Evolutionary conservation across 2,888 invertebrate species (phyloP).

Genomic region (Prosopocoilus inquinatus): DNA sequence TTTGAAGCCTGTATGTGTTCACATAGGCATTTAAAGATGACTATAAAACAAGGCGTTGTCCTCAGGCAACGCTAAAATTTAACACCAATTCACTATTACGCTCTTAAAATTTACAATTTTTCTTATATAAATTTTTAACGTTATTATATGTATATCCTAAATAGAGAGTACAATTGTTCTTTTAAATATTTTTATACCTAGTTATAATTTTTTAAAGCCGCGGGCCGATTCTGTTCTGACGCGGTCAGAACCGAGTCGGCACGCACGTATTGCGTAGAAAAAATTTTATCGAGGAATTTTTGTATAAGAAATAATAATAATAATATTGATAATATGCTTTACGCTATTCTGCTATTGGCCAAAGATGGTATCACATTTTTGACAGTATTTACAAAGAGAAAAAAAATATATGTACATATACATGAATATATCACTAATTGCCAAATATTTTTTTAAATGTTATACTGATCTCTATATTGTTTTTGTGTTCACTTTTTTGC

Average conservation of each 20-base stretch:
- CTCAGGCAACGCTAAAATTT: neutral
- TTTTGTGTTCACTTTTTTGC: neutral
- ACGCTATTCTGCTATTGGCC: constrained; percentile 19
- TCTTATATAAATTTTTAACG: constrained; percentile 16
- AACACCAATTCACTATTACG: constrained; percentile 20
- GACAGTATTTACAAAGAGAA: constrained; percentile 18
- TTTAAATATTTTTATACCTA: constrained; percentile 34
- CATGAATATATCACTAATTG: neutral
- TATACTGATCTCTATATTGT: constrained; percentile 2
- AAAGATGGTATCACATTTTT: constrained; percentile 21
- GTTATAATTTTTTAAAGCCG: constrained; percentile 29
- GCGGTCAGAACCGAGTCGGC: no score
- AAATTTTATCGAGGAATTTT: constrained; percentile 12
- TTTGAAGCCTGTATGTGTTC: constrained; percentile 11
- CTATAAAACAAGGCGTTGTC: neutral
- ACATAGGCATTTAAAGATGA: constrained; percentile 5
- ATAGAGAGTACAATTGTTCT: constrained; percentile 32
- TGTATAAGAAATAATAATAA: constrained; percentile 12
- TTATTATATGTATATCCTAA: constrained; percentile 21
- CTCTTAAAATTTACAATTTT: constrained; percentile 19
- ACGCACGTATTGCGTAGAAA: no score
- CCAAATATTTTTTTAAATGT: neutral
- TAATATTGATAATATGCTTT: no score
- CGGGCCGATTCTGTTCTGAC: no score
- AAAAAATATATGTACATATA: neutral